Evolutionary conservation across 1,140 invertebrate species (phyloP), one percentile per base, ranked within the genome.

Genomic region (Carposina sasakii): DNA sequence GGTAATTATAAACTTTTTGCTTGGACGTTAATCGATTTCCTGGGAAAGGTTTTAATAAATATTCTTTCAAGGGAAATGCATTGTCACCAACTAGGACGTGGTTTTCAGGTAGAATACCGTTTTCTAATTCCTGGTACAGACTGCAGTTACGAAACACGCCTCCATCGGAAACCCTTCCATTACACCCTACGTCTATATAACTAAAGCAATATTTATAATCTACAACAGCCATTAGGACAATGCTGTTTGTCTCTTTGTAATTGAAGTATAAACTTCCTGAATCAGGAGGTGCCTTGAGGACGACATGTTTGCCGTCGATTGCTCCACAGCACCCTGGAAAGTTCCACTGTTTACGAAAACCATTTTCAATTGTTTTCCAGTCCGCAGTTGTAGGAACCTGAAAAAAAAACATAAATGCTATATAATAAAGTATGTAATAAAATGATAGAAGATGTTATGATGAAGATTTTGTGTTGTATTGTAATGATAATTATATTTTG

Each of bases 21-120:
- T 44, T 34, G 15, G 15, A n/a, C 3, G 3, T 40, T 26, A 56
- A 51, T 13, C 47, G 42, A 19, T 36, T 33, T 33, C 47, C 42
- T 21, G 37, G 43, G 48, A 34, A 85, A 22, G 73, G 72, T 44
- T 75, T 81, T 57, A 83, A 55, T 31, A 85, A 44, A 46, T 78
- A 53, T 3, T 39, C 13, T 13, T 47, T 42, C 21, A 86, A 52
- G 8, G 63, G 51, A 53, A 85, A 85, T 10, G 72, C 72, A 16
- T 79, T 74, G 67, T 84, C 82, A 17, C 53, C 76, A 10, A 85
- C 54, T 60, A 85, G 64, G 48, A 77, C 60, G 48, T 68, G 66
- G 39, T 31, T 53, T 45, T 52, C 53, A 16, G 19, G n/a, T 33
- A 33, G 15, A 5, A 4, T 13, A 5, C 15, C 15, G 3, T 13